Base-by-base conservation (phyloP, 2,888 invertebrate species). In the Nesidiocoris tenuis region DNA sequence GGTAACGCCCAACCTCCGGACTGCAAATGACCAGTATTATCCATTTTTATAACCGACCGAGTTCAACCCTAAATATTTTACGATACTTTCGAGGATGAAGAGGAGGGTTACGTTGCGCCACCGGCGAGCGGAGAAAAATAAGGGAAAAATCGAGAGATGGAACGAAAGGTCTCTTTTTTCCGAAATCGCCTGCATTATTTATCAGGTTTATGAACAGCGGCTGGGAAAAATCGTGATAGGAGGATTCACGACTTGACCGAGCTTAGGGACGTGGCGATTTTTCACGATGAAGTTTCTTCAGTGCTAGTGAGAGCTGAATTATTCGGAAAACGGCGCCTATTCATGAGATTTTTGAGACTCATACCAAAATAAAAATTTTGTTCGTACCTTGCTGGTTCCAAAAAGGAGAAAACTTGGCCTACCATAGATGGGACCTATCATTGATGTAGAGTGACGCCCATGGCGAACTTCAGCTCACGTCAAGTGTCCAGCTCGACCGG, bases 21-120 rank as follows among this genome's bases (percentile, higher is more conserved):
- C 72, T 72, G 72, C 72, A 72, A 72, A 72, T 72, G 72, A 72
- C 72, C 72, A 61, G 54, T 61, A 61, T 72, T 72, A 72, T 72
- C 72, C 72, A 72, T 72, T 72, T 72, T 72, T 72, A 72, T 72
- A 72, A 63, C 72, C 72, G 72, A 56, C 18, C 23, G 54, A 56
- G 22, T 61, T 19, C 22, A 72, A 61, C 72, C 55, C 72, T 72
- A 72, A 72, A 72, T 72, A 72, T 72, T 72, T 72, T 72, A 72
- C 72, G 72, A 72, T 72, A 72, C 72, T 22, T 54, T 72, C 59
- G 61, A 39, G 22, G 24, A 24, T n/a, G 61, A 63, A 72, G n/a
- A 5, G 72, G 5, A 39, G 72, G 54, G 39, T 3, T 39, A 39
- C 39, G 39, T 7, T 39, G 39, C 39, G 12, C 12, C 12, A 12